Base-by-base conservation (phyloP, 2,797 vertebrate genomes). In the Sebastes kiyomatsui region DNA sequence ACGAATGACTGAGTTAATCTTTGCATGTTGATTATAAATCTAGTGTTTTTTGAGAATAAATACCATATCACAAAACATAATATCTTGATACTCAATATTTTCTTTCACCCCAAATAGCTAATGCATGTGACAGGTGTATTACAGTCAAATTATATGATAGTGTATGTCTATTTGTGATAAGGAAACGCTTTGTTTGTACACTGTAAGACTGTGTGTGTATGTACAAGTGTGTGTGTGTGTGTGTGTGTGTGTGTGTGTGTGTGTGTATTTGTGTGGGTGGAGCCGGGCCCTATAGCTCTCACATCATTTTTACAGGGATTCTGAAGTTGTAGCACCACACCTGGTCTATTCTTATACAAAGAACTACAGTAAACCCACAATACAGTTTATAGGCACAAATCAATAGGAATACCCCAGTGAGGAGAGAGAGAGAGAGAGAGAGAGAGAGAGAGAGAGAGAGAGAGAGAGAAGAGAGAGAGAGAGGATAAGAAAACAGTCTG, bases 301-400 rank as follows among this genome's bases (percentile, higher is more conserved):
- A 28, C 62, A 55, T 76, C 20, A 38, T 42, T 42, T 69, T 77
- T 38, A 75, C 22, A 46, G 8, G 38, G 75, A 72, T 68, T 67
- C 42, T 73, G 67, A 22, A 82, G 73, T 69, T 65, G 30, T 69
- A 65, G 25, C 74, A 78, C 72, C 67, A 74, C 83, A 77, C 77
- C 75, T 87, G 72, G 1, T 76, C 22, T 75, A 25, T 60, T 69
- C 22, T 28, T 16, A 46, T 27, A n/a, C 33, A 49, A 73, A 61
- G 22, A 85, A 13, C 32, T 4, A 35, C 22, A 69, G n/a, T 3
- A 66, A 70, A 58, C 60, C 9, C 20, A 52, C 27, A 28, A n/a
- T 1, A 6, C 11, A 11, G 16, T 32, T 61, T 27, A 35, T 2
- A 56, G 18, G 46, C 33, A 77, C 28, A 54, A 33, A 75, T 68